These are phyloP conservation scores for Pantherophis alleghaniensis DNA, from an alignment of 2,797 vertebrate genomes.

Conservation along the genomic window DNA sequence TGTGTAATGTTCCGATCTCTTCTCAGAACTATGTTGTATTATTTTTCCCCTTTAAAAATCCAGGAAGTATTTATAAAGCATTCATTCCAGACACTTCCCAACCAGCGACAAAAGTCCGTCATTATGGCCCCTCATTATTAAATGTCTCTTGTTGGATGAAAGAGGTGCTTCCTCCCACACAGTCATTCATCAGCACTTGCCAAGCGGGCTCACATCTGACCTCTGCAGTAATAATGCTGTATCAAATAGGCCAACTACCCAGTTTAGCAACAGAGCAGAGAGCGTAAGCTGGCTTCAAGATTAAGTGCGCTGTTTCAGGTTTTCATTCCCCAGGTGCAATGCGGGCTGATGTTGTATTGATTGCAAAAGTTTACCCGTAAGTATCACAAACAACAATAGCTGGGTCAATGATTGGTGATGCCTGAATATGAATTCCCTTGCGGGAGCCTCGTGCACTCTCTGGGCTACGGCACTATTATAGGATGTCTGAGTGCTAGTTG, in stretches of 20 bases:
- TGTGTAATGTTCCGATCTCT: neutral
- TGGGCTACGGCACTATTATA: constrained; percentile 75
- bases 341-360: constrained; percentile 93
- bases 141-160: constrained; percentile 88
- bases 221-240: constrained; percentile 94
- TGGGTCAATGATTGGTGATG: constrained; percentile 91
- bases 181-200: constrained; percentile 91
- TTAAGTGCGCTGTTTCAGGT: constrained; percentile 92
- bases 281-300: constrained; percentile 92
- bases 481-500: constrained; percentile 80
- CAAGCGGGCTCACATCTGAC: constrained; percentile 91
- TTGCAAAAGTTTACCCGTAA: constrained; percentile 97
- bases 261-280: constrained; percentile 94
- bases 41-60: neutral
- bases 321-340: constrained; percentile 92
- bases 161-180: constrained; percentile 87
- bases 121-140: constrained; percentile 90
- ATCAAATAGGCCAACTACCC: constrained; percentile 97
- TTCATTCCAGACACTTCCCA: constrained; percentile 54
- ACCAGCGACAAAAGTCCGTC: constrained; percentile 78
- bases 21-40: neutral
- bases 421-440: constrained; percentile 84
- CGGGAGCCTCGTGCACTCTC: constrained; percentile 58
- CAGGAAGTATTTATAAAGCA: constrained; percentile 7
- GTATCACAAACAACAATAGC: constrained; percentile 98